These are phyloP conservation scores for Tapirus indicus DNA, from an alignment of 2,797 vertebrate species.

Conservation along the genomic window DNA sequence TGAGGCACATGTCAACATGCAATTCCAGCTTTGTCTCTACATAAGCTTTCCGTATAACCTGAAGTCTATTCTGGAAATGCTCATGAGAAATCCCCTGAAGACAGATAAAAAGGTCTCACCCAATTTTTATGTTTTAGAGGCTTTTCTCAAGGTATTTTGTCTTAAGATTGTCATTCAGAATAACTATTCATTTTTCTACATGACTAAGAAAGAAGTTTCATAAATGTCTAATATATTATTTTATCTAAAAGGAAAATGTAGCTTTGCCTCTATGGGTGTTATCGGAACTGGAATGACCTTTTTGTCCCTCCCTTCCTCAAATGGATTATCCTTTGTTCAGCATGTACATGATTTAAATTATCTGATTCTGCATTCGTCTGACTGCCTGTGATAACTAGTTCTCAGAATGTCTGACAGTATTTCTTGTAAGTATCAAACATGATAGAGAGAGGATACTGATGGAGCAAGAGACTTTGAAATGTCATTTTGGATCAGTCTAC, in stretches of 20 bases:
- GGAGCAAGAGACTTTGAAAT: conserved; percentile 73
- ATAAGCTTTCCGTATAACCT: neutral
- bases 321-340: neutral
- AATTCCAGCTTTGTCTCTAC: neutral
- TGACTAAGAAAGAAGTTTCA: neutral
- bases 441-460: conserved; percentile 21
- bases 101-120: neutral
- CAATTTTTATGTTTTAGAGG: neutral
- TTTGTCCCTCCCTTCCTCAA: neutral
- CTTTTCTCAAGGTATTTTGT: neutral
- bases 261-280: neutral
- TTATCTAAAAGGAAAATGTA: neutral
- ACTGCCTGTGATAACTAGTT: conserved; percentile 34
- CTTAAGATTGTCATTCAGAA: neutral
- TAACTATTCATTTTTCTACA: neutral
- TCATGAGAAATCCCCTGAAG: neutral
- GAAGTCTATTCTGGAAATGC: neutral
- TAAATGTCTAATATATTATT: neutral
- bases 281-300: neutral
- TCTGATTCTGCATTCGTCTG: conserved; percentile 63
- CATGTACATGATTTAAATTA: neutral
- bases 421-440: conserved; percentile 53
- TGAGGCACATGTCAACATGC: neutral
- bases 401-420: conserved; percentile 61
- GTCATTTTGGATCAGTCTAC: conserved; percentile 73